These are phyloP conservation scores for Nephrotoma appendiculata DNA, from an alignment of 2,888 invertebrate species.

Conservation along the genomic window DNA sequence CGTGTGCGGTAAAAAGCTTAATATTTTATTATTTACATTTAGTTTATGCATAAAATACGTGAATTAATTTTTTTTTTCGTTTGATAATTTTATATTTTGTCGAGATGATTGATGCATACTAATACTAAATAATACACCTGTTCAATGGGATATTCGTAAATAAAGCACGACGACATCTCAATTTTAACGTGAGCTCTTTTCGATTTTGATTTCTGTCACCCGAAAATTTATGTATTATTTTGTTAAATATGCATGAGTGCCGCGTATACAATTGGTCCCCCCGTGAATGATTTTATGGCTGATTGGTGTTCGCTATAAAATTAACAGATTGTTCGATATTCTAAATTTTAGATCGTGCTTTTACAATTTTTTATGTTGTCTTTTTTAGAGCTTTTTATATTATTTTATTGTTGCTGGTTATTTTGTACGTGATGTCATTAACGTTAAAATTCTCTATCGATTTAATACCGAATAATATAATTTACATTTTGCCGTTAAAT, in stretches of 20 bases:
- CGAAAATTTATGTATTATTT: background rate
- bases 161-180: background rate
- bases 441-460: background rate
- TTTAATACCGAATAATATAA: background rate
- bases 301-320: background rate
- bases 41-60: background rate
- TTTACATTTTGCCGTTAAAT: background rate
- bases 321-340: background rate
- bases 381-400: background rate
- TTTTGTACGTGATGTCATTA: background rate
- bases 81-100: background rate
- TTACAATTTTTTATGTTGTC: background rate
- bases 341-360: background rate
- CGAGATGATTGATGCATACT: background rate
- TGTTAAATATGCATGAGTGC: background rate
- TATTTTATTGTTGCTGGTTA: background rate
- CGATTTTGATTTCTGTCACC: background rate
- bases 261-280: background rate
- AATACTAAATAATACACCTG: background rate
- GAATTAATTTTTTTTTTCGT: background rate
- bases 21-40: background rate
- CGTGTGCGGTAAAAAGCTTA: background rate
- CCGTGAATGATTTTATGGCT: background rate
- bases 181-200: background rate
- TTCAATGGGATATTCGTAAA: background rate